Percentiles rank a stretch among this genome's conserved stretches.
phyloP scores from a whole-genome alignment of 2,888 invertebrate genomes.

The Unio pictorum region DNA sequence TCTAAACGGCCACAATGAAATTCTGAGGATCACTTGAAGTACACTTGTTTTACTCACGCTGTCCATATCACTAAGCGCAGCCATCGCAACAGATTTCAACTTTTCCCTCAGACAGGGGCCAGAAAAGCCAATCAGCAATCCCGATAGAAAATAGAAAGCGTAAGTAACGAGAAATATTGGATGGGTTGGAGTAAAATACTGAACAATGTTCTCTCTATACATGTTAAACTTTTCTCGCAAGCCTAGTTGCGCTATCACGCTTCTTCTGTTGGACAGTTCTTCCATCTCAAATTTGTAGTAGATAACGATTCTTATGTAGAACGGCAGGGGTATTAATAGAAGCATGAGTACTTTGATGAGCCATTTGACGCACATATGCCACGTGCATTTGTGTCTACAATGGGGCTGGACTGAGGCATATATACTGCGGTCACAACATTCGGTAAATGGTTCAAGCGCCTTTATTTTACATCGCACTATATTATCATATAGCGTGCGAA shows the following conservation, averaged over 20 bases:
- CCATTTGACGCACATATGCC: conserved; percentile 53
- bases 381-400: conserved; percentile 49
- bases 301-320: conserved; percentile 60
- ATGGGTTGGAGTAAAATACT: conserved; percentile 64
- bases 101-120: conserved; percentile 46
- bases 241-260: conserved; percentile 34
- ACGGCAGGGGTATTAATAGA: conserved; percentile 61
- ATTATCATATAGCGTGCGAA: conserved; percentile 60
- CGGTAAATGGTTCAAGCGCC: conserved; percentile 60
- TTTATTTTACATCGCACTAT: conserved; percentile 63
- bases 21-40: conserved; percentile 56
- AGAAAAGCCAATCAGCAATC: conserved; percentile 55
- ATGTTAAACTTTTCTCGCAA: conserved; percentile 48
- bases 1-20: conserved; percentile 65
- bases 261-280: conserved; percentile 51
- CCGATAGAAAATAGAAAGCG: conserved; percentile 57
- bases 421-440: conserved; percentile 63
- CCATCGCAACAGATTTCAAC: conserved; percentile 54
- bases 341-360: conserved; percentile 56
- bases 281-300: conserved; percentile 64
- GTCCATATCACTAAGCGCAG: conserved; percentile 63
- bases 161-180: conserved; percentile 63
- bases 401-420: conserved; percentile 51
- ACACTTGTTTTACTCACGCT: conserved; percentile 62
- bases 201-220: conserved; percentile 60